Base-by-base conservation (phyloP, 1,140 invertebrate species). In the Drosophila asahinai region DNA sequence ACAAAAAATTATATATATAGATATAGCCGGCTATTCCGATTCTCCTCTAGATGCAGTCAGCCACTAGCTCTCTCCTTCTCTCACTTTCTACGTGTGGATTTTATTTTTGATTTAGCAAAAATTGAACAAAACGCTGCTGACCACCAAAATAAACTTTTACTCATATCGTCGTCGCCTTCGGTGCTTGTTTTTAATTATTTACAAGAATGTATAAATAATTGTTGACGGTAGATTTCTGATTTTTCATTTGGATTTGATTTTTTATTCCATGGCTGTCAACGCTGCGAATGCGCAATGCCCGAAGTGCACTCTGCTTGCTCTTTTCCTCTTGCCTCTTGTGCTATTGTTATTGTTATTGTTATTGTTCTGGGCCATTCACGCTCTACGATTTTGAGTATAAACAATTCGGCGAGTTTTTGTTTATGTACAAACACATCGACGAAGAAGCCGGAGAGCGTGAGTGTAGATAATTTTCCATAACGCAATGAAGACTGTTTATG, bases 41-140 rank as follows among this genome's bases (percentile, higher is more conserved):
- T 45, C 54, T 36, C 7, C n/a, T 43, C 63, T 61, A 63, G 71
- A 22, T 78, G 84, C 70, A 66, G 73, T 67, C 75, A 49, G 63
- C 49, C 12, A 65, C 49, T 45, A 7, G 40, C 36, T 30, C 25
- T 49, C 22, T 43, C 22, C 22, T 42, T 60, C 22, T 40, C 22
- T 62, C 36, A 59, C 54, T 59, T 58, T 52, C 47, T 73, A 25
- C 62, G 78, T 71, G 73, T 78, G 62, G 61, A 60, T 82, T 90
- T 86, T 90, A 90, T 90, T 90, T 90, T 77, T 82, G 89, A 90
- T 90, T 86, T 86, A 90, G 86, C 86, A 36, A 90, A 90, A 84
- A 80, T 71, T 52, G 74, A 59, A 78, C 71, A 83, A 86, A 83
- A 65, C 81, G 77, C 84, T 89, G 81, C 84, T 83, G 76, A 68